Evolutionary conservation across 2,113 vertebrate species (phyloP).

Genomic region (Seriola aureovittata): DNA sequence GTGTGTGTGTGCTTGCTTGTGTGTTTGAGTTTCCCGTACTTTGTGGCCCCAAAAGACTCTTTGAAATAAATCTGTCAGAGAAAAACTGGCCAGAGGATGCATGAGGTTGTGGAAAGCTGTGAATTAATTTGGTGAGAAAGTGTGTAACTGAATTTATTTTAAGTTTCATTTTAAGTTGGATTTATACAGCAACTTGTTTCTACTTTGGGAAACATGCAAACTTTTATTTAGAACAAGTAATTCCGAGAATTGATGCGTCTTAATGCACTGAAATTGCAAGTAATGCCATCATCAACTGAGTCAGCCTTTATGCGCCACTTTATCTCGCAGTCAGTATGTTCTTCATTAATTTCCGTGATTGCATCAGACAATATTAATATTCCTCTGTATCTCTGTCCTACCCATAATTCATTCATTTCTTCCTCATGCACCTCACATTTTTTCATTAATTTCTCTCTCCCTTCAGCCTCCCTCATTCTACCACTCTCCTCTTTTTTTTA

Average conservation of each 20-base stretch:
- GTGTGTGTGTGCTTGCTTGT: background rate
- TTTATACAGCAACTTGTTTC: background rate
- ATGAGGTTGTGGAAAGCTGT: conserved; percentile 39
- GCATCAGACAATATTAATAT: too few species aligned
- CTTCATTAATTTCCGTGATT: background rate
- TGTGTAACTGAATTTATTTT: background rate
- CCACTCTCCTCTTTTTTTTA: conserved; percentile 14
- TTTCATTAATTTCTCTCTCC: background rate
- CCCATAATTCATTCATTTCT: conserved; percentile 15
- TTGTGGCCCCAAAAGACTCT: conserved; percentile 14
- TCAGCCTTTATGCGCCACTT: background rate
- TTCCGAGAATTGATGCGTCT: background rate
- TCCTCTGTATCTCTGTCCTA: background rate
- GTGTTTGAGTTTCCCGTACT: conserved; percentile 51
- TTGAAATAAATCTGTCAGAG: conserved; percentile 48
- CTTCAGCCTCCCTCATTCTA: background rate
- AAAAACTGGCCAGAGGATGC: conserved; percentile 26
- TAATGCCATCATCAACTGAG: background rate
- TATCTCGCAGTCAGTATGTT: background rate
- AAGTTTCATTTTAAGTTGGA: background rate
- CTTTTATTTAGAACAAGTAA: too few species aligned
- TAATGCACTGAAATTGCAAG: background rate
- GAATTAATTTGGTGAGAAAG: conserved; percentile 31
- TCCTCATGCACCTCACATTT: background rate
- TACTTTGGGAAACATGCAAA: background rate